These are phyloP conservation scores for Sinosuthora webbiana DNA, from an alignment of 2,113 vertebrate genomes.

Conservation along the genomic window DNA sequence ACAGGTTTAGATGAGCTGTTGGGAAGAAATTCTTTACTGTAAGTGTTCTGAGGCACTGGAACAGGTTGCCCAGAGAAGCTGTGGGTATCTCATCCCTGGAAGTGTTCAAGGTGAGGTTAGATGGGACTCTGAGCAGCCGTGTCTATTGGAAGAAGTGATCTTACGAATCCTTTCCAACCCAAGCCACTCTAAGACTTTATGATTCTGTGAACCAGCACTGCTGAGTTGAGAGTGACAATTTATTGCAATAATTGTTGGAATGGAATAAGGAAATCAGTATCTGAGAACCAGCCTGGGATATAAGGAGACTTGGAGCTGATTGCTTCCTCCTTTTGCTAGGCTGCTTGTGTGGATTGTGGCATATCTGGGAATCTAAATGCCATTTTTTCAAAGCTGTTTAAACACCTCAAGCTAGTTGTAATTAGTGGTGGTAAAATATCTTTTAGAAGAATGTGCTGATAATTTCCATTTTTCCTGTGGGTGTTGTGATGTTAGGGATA, in stretches of 20 bases:
- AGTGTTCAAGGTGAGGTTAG: neutral
- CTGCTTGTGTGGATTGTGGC: neutral
- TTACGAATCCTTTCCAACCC: neutral
- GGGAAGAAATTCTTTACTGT: neutral
- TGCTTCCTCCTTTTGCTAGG: neutral
- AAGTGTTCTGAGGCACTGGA: neutral
- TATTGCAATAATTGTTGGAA: neutral
- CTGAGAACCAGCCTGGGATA: neutral
- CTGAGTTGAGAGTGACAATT: neutral
- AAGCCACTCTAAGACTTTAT: neutral
- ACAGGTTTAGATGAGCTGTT: neutral
- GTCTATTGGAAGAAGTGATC: neutral
- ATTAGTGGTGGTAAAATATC: neutral
- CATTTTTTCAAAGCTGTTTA: neutral
- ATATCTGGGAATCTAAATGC: neutral
- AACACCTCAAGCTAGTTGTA: neutral
- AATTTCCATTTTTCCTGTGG: neutral
- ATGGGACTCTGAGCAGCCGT: neutral
- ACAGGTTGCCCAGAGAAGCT: neutral
- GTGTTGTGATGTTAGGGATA: neutral
- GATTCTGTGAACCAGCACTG: neutral
- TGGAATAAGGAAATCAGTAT: neutral
- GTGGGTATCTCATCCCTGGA: neutral
- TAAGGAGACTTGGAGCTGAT: neutral
- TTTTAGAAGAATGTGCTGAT: neutral